Evolutionary conservation across 2,113 vertebrate species (phyloP).

Genomic region (Podiceps cristatus): DNA sequence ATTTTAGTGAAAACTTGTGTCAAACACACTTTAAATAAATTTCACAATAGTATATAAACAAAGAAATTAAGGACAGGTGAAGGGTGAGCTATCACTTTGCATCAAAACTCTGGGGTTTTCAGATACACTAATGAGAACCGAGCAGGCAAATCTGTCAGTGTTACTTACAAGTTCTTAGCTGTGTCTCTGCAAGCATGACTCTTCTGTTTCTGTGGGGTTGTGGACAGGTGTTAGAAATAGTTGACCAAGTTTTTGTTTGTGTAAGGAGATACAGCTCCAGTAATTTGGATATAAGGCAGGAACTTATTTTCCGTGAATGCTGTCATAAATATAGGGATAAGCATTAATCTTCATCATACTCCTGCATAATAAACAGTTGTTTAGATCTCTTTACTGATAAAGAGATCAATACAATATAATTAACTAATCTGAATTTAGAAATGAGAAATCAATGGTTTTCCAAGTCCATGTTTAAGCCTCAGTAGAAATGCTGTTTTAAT

Average conservation of each 20-base stretch:
- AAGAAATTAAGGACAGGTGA: background rate
- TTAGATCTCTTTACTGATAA: background rate
- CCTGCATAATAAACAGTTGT: background rate
- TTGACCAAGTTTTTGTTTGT: background rate
- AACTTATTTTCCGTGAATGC: background rate
- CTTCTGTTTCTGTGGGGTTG: background rate
- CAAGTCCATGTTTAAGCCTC: background rate
- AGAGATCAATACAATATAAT: background rate
- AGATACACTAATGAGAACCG: background rate
- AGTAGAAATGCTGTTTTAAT: background rate
- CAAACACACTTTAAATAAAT: background rate
- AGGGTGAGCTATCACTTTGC: background rate
- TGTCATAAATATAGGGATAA: background rate
- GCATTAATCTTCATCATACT: background rate
- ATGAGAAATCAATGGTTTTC: background rate
- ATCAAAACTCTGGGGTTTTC: background rate
- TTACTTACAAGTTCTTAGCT: background rate
- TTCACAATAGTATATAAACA: background rate
- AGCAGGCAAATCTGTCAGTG: background rate
- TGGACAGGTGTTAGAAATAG: background rate
- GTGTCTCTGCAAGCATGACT: background rate
- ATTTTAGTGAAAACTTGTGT: background rate
- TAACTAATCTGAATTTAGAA: background rate
- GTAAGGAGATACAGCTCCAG: background rate
- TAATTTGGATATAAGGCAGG: background rate